These are phyloP conservation scores for Coecobrya sp. DNA, from an alignment of 2,888 invertebrate genomes.

Conservation along the genomic window DNA sequence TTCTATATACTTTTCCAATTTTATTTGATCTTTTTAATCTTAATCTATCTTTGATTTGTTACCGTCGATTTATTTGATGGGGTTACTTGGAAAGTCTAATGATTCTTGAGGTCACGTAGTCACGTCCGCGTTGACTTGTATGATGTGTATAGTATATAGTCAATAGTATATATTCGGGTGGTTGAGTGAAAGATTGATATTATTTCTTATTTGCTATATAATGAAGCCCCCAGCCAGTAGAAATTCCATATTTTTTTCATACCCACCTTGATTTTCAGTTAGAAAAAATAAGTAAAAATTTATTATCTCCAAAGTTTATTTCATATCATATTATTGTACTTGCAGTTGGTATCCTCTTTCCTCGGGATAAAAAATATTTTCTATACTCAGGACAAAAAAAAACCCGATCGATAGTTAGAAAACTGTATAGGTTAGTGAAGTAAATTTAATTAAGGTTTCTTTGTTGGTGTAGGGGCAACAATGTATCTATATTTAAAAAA, in stretches of 20 bases:
- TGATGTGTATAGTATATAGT: background rate
- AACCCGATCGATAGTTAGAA: too few species aligned
- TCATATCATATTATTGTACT: background rate
- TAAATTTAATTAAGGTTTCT: background rate
- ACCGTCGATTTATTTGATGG: too few species aligned
- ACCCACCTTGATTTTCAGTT: background rate
- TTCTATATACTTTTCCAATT: background rate
- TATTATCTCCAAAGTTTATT: background rate
- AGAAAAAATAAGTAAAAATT: background rate
- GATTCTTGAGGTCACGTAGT: background rate
- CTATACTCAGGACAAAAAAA: slow-evolving; percentile 22
- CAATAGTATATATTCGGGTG: background rate
- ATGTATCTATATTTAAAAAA: background rate
- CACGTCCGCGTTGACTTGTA: background rate
- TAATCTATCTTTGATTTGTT: too few species aligned
- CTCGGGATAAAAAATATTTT: background rate
- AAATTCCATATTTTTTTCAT: background rate
- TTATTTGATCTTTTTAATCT: background rate
- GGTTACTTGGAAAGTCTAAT: too few species aligned
- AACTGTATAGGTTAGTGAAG: too few species aligned
- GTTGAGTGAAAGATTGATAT: slow-evolving; percentile 14
- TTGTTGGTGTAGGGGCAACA: slow-evolving; percentile 2
- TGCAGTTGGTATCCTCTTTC: background rate
- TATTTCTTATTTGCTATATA: background rate
- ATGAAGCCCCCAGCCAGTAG: background rate